phyloP scores from a whole-genome alignment of 1,140 invertebrate genomes.

The Vanessa tameamea region DNA sequence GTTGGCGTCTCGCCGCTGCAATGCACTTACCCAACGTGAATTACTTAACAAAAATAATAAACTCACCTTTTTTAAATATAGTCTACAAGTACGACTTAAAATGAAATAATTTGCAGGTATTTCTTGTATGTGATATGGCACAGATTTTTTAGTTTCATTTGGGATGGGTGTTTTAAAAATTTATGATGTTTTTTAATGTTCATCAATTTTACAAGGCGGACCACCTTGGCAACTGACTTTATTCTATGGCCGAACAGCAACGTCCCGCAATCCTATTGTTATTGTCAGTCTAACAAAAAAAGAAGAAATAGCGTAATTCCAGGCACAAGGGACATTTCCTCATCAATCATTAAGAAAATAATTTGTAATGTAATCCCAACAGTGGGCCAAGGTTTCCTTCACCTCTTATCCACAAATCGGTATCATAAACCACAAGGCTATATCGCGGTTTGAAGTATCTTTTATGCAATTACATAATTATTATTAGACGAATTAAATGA shows the following conservation, averaged over 20 bases:
- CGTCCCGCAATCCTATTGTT: no score
- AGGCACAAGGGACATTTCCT: no score
- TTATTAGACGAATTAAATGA: slow-evolving; percentile 4
- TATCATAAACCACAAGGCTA: slow-evolving; percentile 34
- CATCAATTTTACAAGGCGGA: no score
- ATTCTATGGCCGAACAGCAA: no score
- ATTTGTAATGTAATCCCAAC: slow-evolving; percentile 22
- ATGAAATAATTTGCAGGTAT: neutral
- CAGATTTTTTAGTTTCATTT: no score
- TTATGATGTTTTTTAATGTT: no score
- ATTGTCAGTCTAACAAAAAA: no score
- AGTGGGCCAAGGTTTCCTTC: slow-evolving; percentile 28
- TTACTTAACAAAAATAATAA: slow-evolving; percentile 24
- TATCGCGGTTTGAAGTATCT: slow-evolving; percentile 26
- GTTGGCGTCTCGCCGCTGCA: slow-evolving; percentile 8
- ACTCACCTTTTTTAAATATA: slow-evolving; percentile 9
- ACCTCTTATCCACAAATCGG: slow-evolving; percentile 31
- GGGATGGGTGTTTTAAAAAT: no score
- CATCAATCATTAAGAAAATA: neutral
- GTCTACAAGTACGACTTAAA: neutral
- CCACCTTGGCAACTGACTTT: no score
- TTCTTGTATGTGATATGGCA: no score
- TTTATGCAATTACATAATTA: slow-evolving; percentile 24
- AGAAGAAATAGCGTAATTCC: no score
- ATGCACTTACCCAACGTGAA: slow-evolving; percentile 25